Conservation (phyloP, 2,888 invertebrate genomes). For the Osmoderma eremita region DNA sequence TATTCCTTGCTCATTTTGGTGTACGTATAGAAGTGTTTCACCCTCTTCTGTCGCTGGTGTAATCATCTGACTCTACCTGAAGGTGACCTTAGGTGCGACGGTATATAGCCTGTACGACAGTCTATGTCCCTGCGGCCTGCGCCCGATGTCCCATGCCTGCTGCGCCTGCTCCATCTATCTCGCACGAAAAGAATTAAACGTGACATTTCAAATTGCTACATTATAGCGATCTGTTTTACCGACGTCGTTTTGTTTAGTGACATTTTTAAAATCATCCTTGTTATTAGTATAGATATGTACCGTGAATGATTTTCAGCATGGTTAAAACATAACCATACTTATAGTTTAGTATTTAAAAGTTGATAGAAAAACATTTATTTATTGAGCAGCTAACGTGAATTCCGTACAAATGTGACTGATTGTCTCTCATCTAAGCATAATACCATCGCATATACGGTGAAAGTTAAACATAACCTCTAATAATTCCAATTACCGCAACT, state of each 20-base stretch:
- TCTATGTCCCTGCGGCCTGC: conserved; percentile 74
- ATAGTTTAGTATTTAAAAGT: too few relatives aligned
- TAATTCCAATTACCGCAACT: too few relatives aligned
- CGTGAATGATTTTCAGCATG: too few relatives aligned
- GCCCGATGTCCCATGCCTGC: conserved; percentile 67
- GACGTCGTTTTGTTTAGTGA: background rate
- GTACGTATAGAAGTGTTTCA: background rate
- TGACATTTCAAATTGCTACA: conserved; percentile 12
- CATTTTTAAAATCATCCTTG: too few relatives aligned
- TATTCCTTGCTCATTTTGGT: background rate
- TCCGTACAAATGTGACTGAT: too few relatives aligned
- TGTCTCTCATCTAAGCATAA: too few relatives aligned
- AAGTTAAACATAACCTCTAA: too few relatives aligned
- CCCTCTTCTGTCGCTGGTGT: conserved; percentile 50
- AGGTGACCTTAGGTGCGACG: conserved; percentile 90
- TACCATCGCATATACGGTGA: too few relatives aligned
- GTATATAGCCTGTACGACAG: conserved; percentile 88
- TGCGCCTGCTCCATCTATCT: conserved; percentile 82
- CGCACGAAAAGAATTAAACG: conserved; percentile 27
- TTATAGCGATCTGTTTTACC: conserved; percentile 5
- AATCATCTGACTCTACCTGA: conserved; percentile 94
- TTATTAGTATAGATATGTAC: too few relatives aligned
- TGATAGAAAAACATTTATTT: too few relatives aligned
- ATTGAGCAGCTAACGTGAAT: too few relatives aligned
- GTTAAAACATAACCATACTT: too few relatives aligned